Base-by-base conservation (phyloP, 30 jellyfish, hydroid and myxozoan species). In the Pelagia noctiluca region DNA sequence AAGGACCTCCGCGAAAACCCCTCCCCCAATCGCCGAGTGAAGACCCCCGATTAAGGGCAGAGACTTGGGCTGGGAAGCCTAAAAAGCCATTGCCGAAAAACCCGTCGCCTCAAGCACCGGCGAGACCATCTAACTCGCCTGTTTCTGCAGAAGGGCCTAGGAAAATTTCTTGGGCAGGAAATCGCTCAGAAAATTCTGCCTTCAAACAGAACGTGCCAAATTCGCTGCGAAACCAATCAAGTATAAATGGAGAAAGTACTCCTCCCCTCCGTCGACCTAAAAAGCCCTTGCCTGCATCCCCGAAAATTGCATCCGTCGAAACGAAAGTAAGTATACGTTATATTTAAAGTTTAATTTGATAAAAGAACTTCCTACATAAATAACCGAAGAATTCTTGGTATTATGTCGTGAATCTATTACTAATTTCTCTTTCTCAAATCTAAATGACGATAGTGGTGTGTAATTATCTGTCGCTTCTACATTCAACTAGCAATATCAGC, bases 1-100 rank as follows among this genome's bases (percentile, higher is more conserved):
- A 31, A 33, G 66, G 21, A 31, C 92, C 92, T 5, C 92, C 92
- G 10, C 75, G 70, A 29, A 82, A 82, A 70, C 84, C 92, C 12
- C 63, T 82, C 42, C 92, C 92, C 12, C 60, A 28, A 32, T 36
- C 49, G 11, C 86, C 92, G 0, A 42, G 24, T 1, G 49, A 24
- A 30, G 86, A 54, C 2, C 42, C 42, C 18, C 85, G 75, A 13
- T 29, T 12, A 1, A 50, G 86, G 35, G 23, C 65, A 4, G 79
- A 70, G 23, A 82, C 92, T 13, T 82, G 92, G 92, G 73, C 83
- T 23, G 92, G 92, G 12, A 67, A 48, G 52, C 89, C 84, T n/a
- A 30, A 35, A 48, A 82, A 82, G 34, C 92, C 92, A 13, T 26
- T 82, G 72, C 92, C 92, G 19, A 68, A 32, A 32, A 23, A 76